These are phyloP conservation scores for Carpatolechia fugitivella DNA, from an alignment of 2,888 invertebrate genomes.

Conservation along the genomic window DNA sequence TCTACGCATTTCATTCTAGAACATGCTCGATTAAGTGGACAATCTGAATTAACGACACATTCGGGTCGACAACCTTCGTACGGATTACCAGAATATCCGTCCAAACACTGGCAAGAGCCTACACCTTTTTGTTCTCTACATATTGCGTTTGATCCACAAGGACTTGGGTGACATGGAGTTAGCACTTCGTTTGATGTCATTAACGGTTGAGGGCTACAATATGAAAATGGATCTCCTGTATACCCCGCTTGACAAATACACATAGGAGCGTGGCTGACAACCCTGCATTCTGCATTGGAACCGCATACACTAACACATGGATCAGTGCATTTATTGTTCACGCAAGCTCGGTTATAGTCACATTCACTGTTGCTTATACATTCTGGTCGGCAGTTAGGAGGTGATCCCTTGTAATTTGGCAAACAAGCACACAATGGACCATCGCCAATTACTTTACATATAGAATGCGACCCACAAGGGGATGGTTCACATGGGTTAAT, in stretches of 20 bases:
- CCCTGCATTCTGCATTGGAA: slow-evolving; percentile 85
- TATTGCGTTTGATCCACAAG: slow-evolving; percentile 81
- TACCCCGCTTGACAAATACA: slow-evolving; percentile 85
- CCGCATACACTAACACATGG: slow-evolving; percentile 87
- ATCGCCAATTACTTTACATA: slow-evolving; percentile 83
- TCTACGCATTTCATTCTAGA: slow-evolving; percentile 86
- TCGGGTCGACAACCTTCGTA: slow-evolving; percentile 88
- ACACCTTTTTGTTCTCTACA: slow-evolving; percentile 81
- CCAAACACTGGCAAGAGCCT: slow-evolving; percentile 83
- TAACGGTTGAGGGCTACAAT: slow-evolving; percentile 70
- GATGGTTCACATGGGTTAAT: slow-evolving; percentile 83
- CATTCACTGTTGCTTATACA: slow-evolving; percentile 90
- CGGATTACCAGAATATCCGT: slow-evolving; percentile 85
- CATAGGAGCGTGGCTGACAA: slow-evolving; percentile 86
- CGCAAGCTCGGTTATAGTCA: slow-evolving; percentile 83
- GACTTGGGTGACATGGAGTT: slow-evolving; percentile 82
- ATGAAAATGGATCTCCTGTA: slow-evolving; percentile 87
- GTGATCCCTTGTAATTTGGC: slow-evolving; percentile 82
- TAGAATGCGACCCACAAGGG: slow-evolving; percentile 88
- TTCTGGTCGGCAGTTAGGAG: slow-evolving; percentile 89
- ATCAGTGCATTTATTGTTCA: slow-evolving; percentile 87
- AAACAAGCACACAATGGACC: slow-evolving; percentile 87
- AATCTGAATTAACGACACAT: slow-evolving; percentile 86
- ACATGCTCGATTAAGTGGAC: slow-evolving; percentile 85
- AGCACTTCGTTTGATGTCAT: slow-evolving; percentile 59